Percentiles rank a stretch among this genome's conserved stretches.
phyloP scores from a whole-genome alignment of 2,888 invertebrate species.

The Tupiocoris notatus region DNA sequence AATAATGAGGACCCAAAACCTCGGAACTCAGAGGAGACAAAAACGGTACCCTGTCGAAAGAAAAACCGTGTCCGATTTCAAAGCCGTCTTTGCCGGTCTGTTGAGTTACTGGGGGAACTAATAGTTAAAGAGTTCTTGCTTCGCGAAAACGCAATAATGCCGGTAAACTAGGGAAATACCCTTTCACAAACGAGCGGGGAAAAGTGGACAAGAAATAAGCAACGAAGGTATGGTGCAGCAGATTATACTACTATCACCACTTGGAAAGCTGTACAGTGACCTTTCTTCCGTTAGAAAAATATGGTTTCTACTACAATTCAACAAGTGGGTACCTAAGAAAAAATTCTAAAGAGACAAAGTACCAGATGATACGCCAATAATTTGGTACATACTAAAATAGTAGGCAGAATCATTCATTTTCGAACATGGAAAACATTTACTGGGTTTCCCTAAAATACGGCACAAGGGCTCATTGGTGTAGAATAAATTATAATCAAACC shows the following conservation, averaged over 20 bases:
- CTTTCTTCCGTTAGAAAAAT: neutral
- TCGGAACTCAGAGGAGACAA: too few species aligned
- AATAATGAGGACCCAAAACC: neutral
- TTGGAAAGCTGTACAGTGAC: too few species aligned
- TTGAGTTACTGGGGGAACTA: neutral
- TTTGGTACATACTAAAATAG: too few species aligned
- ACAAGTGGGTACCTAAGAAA: too few species aligned
- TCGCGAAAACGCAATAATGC: neutral
- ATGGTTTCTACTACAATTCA: neutral
- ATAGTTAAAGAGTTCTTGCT: neutral
- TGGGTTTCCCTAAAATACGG: too few species aligned
- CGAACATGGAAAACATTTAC: too few species aligned
- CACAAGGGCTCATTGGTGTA: too few species aligned
- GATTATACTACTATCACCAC: neutral
- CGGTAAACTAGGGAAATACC: neutral
- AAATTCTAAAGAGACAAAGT: too few species aligned
- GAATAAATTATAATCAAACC: too few species aligned
- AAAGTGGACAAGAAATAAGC: neutral
- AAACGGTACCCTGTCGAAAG: too few species aligned
- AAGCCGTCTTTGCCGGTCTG: neutral
- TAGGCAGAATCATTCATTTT: too few species aligned
- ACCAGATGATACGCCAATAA: too few species aligned
- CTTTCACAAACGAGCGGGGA: neutral
- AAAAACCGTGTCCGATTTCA: neutral
- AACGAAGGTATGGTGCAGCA: neutral